Evolutionary conservation across 2,113 vertebrate species (phyloP).

Genomic region (Falco punctatus): DNA sequence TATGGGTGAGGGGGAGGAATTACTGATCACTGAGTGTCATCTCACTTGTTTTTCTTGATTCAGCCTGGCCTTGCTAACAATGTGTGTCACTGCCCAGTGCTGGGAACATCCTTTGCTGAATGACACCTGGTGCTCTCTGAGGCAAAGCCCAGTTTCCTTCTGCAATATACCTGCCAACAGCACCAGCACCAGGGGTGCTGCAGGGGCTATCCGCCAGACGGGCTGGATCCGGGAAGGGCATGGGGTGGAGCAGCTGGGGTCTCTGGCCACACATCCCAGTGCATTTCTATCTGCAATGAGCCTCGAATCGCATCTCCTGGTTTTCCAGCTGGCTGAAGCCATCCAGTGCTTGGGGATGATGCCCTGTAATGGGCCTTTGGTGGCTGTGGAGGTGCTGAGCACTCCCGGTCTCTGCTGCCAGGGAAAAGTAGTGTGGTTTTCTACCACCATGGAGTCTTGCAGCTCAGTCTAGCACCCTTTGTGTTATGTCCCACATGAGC

Average conservation of each 20-base stretch:
- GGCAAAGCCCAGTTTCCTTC: slow-evolving; percentile 6
- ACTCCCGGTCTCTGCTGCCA: background rate
- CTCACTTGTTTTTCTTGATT: slow-evolving; percentile 60
- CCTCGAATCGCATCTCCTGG: accelerated
- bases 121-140: background rate
- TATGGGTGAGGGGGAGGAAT: slow-evolving; percentile 65
- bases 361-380: background rate
- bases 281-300: background rate
- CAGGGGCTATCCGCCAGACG: background rate
- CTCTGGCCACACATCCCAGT: background rate
- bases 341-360: background rate
- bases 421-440: background rate
- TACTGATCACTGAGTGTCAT: slow-evolving; percentile 39
- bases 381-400: background rate
- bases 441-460: too few species aligned
- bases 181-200: background rate
- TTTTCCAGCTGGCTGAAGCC: background rate
- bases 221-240: background rate
- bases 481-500: accelerated
- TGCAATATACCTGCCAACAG: slow-evolving; percentile 29
- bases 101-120: slow-evolving; percentile 54
- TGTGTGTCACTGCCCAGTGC: slow-evolving; percentile 61
- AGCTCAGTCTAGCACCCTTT: background rate
- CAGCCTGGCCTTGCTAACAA: slow-evolving; percentile 63
- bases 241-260: background rate